phyloP scores from a whole-genome alignment of 2,113 vertebrate species.

The Paracanthobrama guichenoti region DNA sequence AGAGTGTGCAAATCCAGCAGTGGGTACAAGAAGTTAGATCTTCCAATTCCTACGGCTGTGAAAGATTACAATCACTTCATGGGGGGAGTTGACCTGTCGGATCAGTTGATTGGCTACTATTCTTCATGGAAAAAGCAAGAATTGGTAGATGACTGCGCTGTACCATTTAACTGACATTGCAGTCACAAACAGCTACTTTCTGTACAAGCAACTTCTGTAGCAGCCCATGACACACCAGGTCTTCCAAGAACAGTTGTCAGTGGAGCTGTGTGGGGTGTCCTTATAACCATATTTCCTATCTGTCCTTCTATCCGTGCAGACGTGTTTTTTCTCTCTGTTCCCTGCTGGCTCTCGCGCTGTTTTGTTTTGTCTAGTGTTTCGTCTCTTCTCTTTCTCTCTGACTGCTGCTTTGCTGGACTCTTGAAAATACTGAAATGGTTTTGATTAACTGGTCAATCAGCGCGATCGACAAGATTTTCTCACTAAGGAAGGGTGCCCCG shows the following conservation, averaged over 20 bases:
- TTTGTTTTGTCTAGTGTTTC: too few relatives aligned
- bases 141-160: not conserved
- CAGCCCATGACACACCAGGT: not conserved
- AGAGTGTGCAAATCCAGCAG: not conserved
- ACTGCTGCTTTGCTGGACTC: too few relatives aligned
- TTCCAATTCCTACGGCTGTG: not conserved
- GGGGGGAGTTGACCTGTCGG: not conserved
- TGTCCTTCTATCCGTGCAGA: too few relatives aligned
- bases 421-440: too few relatives aligned
- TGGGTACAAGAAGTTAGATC: not conserved
- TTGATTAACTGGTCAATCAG: too few relatives aligned
- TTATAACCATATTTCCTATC: too few relatives aligned
- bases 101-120: not conserved
- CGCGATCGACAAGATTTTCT: too few relatives aligned
- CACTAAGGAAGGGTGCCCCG: too few relatives aligned
- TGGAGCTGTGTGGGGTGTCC: not conserved
- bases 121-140: not conserved
- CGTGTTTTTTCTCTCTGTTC: too few relatives aligned
- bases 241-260: not conserved
- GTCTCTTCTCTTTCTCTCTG: too few relatives aligned
- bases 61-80: not conserved
- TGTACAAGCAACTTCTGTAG: not conserved
- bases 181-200: not conserved
- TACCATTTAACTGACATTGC: not conserved
- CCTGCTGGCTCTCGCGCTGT: too few relatives aligned